Conservation (phyloP, 1,140 invertebrate species). For the Anastrepha ludens region DNA sequence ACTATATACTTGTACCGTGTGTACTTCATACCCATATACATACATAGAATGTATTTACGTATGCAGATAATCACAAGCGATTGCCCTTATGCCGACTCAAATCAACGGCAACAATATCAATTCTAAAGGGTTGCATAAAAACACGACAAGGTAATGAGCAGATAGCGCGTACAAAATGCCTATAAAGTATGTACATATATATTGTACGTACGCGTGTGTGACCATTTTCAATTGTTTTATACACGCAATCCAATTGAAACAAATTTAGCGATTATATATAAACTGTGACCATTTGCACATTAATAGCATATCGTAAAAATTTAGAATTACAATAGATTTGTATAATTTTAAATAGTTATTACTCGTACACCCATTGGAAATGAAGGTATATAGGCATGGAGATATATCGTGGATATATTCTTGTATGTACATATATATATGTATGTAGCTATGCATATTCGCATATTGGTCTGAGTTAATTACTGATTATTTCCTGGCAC, state of each 20-base stretch:
- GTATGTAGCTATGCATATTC: not conserved
- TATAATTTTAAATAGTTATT: not conserved
- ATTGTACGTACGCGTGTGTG: not conserved
- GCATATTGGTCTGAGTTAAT: not conserved
- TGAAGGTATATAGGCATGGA: not conserved
- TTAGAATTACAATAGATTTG: no score
- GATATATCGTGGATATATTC: no score
- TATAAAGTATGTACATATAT: not conserved
- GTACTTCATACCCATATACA: no score
- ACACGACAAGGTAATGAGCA: not conserved
- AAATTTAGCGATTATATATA: not conserved
- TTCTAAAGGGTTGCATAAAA: not conserved
- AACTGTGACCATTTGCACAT: not conserved
- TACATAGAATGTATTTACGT: not conserved
- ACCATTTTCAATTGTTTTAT: conserved; percentile 36
- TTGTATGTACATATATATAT: no score
- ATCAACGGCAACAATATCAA: not conserved
- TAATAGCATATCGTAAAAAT: conserved; percentile 10
- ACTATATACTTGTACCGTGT: no score
- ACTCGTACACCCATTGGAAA: not conserved
- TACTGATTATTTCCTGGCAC: not conserved
- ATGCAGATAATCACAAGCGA: not conserved
- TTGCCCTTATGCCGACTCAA: not conserved
- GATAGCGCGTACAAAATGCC: not conserved
- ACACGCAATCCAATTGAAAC: conserved; percentile 1